These are phyloP conservation scores for Dryococelus australis DNA, from an alignment of 2,888 invertebrate species.

Conservation along the genomic window DNA sequence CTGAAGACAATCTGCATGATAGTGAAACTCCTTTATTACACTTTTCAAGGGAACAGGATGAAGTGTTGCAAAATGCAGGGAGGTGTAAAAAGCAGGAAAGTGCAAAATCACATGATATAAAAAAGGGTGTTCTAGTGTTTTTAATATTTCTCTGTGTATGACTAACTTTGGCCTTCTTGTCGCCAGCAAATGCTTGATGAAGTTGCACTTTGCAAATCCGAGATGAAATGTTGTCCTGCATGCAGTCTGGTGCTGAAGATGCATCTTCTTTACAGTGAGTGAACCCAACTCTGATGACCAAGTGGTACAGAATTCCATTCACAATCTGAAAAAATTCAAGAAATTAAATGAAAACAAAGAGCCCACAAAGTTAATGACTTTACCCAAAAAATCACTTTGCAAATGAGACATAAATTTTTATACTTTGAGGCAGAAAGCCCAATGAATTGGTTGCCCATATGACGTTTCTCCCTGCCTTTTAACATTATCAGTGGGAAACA, in stretches of 20 bases:
- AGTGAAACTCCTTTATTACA: no score
- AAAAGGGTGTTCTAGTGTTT: no score
- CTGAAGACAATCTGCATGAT: no score
- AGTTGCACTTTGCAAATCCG: constrained; percentile 44
- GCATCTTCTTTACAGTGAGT: constrained; percentile 42
- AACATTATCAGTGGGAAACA: no score
- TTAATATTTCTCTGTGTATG: not conserved
- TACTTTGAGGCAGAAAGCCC: no score
- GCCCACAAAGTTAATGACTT: no score
- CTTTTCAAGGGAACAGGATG: no score
- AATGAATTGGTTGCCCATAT: no score
- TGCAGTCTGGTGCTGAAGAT: constrained; percentile 34
- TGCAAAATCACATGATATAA: no score
- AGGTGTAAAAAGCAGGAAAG: no score
- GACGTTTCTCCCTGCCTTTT: no score
- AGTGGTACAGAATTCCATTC: constrained; percentile 43
- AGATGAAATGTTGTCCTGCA: constrained; percentile 37
- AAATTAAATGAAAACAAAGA: not conserved
- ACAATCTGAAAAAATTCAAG: constrained; percentile 36
- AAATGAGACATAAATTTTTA: not conserved
- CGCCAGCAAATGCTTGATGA: constrained; percentile 49
- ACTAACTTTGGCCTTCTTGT: constrained; percentile 48
- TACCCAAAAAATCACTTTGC: not conserved
- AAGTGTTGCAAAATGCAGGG: no score
- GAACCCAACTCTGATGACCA: constrained; percentile 40